Evolutionary conservation across 2,888 invertebrate genomes (phyloP), one percentile per base, ranked within the genome.

Genomic region (Leucoma salicis): DNA sequence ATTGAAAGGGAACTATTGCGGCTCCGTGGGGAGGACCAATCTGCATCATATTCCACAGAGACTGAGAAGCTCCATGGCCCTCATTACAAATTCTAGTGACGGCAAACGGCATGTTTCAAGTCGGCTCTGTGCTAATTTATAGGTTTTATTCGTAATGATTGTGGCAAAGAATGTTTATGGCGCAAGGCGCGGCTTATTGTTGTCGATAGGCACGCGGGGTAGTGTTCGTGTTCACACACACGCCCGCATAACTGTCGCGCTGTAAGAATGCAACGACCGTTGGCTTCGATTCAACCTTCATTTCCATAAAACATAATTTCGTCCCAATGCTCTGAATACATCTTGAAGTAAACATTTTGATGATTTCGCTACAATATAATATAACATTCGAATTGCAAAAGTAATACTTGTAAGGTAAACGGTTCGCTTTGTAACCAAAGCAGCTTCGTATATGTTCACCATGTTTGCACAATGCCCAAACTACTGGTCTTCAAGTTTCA

Each of bases 91-190:
- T 83, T 80, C 79, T 64, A 67, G 67, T 66, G 65, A 66, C 72
- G 64, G 55, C 67, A 65, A 64, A 57, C 71, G 63, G 66, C 70
- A 66, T 70, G 72, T 69, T 72, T 64, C 61, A 70, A 73, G 75
- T 78, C 82, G 80, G 79, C 73, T 67, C 63, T 64, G 74, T 59
- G 70, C 78, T 84, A 86, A 86, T 86, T 87, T 88, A 85, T 83
- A 83, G 82, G 80, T 84, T 82, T 86, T 83, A 85, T 84, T 82
- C 79, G 78, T 78, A 84, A 82, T 82, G 79, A 84, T 82, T 79
- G 82, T 71, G 74, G 74, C 82, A 79, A 87, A 86, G 83, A 88
- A 87, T 86, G 86, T 86, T 82, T 84, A 84, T 82, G 75, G 78
- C 74, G 69, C 74, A 76, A 81, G 87, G 85, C 77, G 84, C 80